Conservation (phyloP, 2,888 invertebrate species). For the Chalcis sispes region DNA sequence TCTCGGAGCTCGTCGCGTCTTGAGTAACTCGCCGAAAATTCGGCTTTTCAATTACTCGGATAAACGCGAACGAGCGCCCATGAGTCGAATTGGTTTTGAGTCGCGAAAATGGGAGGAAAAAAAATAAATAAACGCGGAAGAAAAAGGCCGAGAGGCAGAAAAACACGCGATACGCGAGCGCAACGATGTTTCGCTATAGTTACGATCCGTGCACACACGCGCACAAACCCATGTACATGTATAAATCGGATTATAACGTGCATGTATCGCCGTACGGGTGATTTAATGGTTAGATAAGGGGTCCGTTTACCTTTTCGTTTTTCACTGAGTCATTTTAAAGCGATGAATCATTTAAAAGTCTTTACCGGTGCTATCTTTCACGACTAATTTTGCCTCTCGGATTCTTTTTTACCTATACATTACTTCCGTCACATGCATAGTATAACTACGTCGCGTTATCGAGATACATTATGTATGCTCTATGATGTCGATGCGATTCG, state of each 20-base stretch:
- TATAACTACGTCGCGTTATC: not conserved
- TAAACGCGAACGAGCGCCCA: not conserved
- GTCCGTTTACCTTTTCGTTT: conserved; percentile 55
- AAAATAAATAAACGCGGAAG: conserved; percentile 1
- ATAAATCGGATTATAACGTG: too few species aligned
- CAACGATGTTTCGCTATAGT: conserved; percentile 10
- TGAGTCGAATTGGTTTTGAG: not conserved
- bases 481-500: not conserved
- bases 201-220: conserved; percentile 11
- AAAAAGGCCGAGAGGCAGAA: conserved; percentile 36
- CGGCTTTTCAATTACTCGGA: too few species aligned
- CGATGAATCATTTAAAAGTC: conserved; percentile 57
- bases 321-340: conserved; percentile 54
- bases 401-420: conserved; percentile 7
- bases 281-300: conserved; percentile 54
- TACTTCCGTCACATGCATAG: not conserved
- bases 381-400: conserved; percentile 49
- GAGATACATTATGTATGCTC: conserved; percentile 6
- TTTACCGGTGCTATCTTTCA: conserved; percentile 47
- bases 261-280: too few species aligned
- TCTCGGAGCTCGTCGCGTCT: too few species aligned
- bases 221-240: not conserved
- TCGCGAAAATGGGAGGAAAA: not conserved
- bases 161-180: conserved; percentile 57
- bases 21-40: too few species aligned